These are phyloP conservation scores for Miichthys miiuy DNA, from an alignment of 2,797 vertebrate species.

Conservation along the genomic window DNA sequence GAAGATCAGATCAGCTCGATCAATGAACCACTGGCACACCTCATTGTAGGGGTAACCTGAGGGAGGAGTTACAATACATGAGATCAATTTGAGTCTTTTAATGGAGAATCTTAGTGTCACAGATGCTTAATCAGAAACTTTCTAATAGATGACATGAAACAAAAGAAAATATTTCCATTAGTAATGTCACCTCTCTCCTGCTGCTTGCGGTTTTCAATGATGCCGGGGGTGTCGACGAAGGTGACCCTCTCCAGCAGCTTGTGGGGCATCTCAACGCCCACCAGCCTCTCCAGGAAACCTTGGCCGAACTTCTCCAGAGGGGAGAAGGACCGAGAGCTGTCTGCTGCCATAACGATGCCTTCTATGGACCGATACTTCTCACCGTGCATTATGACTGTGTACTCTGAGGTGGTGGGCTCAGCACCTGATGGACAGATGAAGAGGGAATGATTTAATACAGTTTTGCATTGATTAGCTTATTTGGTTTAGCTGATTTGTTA, in stretches of 20 bases:
- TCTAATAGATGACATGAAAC: not conserved
- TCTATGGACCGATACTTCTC: conserved; percentile 94
- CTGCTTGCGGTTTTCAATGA: conserved; percentile 99
- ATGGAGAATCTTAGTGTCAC: not conserved
- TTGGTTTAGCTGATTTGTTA: no score
- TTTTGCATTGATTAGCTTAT: no score
- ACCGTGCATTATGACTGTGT: conserved; percentile 97
- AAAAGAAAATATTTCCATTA: not conserved
- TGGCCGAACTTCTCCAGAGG: conserved; percentile 98
- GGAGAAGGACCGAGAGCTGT: conserved; percentile 94
- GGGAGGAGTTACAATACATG: not conserved
- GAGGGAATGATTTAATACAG: not conserved
- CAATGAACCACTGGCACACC: conserved; percentile 99
- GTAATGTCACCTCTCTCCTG: conserved; percentile 92
- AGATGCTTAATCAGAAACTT: not conserved
- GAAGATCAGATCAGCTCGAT: conserved; percentile 96
- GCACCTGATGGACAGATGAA: conserved; percentile 86
- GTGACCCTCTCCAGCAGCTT: conserved; percentile 95
- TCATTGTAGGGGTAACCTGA: conserved; percentile 97
- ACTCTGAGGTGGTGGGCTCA: conserved; percentile 97
- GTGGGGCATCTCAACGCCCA: conserved; percentile 97
- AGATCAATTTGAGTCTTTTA: not conserved
- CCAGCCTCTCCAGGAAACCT: conserved; percentile 95
- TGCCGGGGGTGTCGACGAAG: conserved; percentile 95
- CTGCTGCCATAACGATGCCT: conserved; percentile 98